These are phyloP conservation scores for Choreutis nemorana DNA, from an alignment of 2,888 invertebrate genomes.

Conservation along the genomic window DNA sequence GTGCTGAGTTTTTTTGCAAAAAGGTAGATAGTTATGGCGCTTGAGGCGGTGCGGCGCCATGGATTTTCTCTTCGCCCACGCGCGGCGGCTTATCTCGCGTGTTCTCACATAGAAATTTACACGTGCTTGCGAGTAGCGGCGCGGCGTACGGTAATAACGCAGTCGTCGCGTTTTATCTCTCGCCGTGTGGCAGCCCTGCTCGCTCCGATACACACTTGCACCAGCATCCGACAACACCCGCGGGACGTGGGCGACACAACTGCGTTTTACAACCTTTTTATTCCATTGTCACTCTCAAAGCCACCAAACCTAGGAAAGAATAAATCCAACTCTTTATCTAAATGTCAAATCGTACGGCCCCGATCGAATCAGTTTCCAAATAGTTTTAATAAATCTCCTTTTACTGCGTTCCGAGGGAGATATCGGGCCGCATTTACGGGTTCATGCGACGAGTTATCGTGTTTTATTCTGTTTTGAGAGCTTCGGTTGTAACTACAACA, in stretches of 20 bases:
- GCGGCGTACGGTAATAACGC: conserved; percentile 45
- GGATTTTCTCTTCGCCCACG: conserved; percentile 48
- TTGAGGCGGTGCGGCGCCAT: conserved; percentile 29
- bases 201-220: conserved; percentile 30
- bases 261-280: conserved; percentile 65
- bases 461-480: conserved; percentile 59
- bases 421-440: conserved; percentile 49
- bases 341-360: conserved; percentile 65
- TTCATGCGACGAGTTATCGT: conserved; percentile 58
- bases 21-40: conserved; percentile 15
- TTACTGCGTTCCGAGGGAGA: conserved; percentile 50
- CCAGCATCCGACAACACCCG: conserved; percentile 44
- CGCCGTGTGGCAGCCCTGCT: conserved; percentile 33
- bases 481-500: conserved; percentile 48
- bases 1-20: conserved; percentile 20
- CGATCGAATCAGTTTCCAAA: conserved; percentile 66
- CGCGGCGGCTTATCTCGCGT: conserved; percentile 41
- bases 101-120: conserved; percentile 63
- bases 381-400: conserved; percentile 68
- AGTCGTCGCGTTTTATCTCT: conserved; percentile 54
- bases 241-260: conserved; percentile 54
- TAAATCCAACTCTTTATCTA: conserved; percentile 66
- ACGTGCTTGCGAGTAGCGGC: conserved; percentile 48
- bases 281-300: conserved; percentile 59
- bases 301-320: conserved; percentile 49